Evolutionary conservation across 2,888 invertebrate genomes (phyloP).

Genomic region (Dryococelus australis): DNA sequence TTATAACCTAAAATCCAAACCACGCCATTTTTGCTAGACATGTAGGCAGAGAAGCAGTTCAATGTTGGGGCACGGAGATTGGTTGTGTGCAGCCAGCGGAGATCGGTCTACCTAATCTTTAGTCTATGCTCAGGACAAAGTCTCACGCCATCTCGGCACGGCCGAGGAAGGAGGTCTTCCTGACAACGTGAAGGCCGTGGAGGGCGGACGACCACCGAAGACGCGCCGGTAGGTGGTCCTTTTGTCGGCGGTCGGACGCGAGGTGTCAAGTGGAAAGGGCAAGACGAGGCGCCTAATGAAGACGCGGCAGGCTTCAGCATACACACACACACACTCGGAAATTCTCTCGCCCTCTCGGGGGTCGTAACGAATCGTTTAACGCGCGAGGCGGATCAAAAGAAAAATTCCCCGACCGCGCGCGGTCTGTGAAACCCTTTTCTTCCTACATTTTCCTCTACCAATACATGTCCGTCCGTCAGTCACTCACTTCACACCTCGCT

Average conservation of each 20-base stretch:
- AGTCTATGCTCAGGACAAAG: too few species aligned
- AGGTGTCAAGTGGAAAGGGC: neutral
- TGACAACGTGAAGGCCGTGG: too few species aligned
- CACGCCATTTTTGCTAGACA: too few species aligned
- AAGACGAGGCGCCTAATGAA: neutral
- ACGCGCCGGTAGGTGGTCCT: neutral
- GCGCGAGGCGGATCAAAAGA: neutral
- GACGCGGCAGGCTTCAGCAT: neutral
- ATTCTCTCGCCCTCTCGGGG: neutral
- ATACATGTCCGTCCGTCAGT: neutral
- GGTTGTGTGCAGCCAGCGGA: too few species aligned
- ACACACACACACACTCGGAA: neutral
- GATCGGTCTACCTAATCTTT: too few species aligned
- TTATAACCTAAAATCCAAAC: too few species aligned
- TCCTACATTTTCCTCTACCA: neutral
- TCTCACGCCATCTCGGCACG: too few species aligned
- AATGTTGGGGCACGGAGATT: too few species aligned
- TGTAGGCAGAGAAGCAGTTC: too few species aligned
- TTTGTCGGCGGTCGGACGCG: neutral
- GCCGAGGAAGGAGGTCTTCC: too few species aligned
- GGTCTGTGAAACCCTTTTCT: neutral
- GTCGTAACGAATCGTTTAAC: constrained; percentile 10
- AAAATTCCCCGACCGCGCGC: neutral
- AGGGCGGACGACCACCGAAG: too few species aligned
- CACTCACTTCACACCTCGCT: neutral